phyloP scores from a whole-genome alignment of 64 coral and sea anemone genomes.

The Exaiptasia diaphana region DNA sequence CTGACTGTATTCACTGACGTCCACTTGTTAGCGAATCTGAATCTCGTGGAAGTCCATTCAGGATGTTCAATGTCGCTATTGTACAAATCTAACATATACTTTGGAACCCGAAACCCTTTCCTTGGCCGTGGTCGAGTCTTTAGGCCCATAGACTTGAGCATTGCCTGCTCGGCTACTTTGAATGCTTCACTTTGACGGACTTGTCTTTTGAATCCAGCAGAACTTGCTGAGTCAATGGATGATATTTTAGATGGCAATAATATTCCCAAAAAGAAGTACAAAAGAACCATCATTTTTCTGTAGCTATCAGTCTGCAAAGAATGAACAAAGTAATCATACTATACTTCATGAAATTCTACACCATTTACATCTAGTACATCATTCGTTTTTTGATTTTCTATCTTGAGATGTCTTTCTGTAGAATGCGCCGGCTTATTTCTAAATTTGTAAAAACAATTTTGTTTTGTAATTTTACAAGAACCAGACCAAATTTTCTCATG shows the following conservation, averaged over 20 bases:
- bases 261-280: constrained; percentile 42
- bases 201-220: background rate
- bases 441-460: too few relatives aligned
- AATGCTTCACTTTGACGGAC: constrained; percentile 50
- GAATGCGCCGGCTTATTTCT: too few relatives aligned
- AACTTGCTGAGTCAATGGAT: background rate
- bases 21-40: constrained; percentile 69
- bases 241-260: constrained; percentile 11
- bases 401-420: too few relatives aligned
- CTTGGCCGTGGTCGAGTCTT: constrained; percentile 63
- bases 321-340: background rate
- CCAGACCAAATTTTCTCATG: background rate
- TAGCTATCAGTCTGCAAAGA: constrained; percentile 18
- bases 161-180: constrained; percentile 45
- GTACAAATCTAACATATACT: constrained; percentile 80
- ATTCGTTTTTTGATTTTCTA: background rate
- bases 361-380: background rate
- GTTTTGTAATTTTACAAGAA: too few relatives aligned
- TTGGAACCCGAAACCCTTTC: constrained; percentile 51
- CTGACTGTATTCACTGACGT: constrained; percentile 83
- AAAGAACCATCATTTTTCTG: constrained; percentile 58
- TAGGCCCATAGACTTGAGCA: constrained; percentile 64
- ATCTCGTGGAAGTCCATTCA: constrained; percentile 89
- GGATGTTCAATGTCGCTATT: constrained; percentile 69
- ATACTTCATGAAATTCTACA: background rate